A percentile compares a stretch with the other conserved stretches of the same genome.
Evolutionary conservation across 2,888 invertebrate genomes (phyloP).

Genomic region (Clitarchus hookeri): DNA sequence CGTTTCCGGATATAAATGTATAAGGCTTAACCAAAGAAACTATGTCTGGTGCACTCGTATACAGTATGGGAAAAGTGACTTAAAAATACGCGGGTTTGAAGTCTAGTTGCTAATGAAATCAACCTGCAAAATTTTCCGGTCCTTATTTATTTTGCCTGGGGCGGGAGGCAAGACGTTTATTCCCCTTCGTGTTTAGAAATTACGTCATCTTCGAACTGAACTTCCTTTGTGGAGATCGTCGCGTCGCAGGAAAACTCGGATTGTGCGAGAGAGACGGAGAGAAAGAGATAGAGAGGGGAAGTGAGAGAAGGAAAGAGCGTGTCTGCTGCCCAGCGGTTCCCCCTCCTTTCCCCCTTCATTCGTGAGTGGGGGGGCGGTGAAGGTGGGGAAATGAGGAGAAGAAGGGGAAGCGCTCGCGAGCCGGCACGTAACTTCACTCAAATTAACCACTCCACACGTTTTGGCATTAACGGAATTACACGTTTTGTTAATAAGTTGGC

Average conservation of each 20-base stretch:
- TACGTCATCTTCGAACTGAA: slow-evolving; percentile 2
- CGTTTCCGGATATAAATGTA: too few relatives aligned
- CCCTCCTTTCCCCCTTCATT: neutral
- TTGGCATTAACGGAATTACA: slow-evolving; percentile 19
- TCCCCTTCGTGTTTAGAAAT: neutral
- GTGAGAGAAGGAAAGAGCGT: neutral
- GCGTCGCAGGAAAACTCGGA: neutral
- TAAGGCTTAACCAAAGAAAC: too few relatives aligned
- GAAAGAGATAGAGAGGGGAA: too few relatives aligned
- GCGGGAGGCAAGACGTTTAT: neutral
- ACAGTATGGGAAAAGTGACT: too few relatives aligned
- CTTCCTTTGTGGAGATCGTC: neutral
- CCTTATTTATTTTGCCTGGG: too few relatives aligned
- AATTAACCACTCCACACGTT: slow-evolving; percentile 11
- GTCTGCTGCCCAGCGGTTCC: neutral
- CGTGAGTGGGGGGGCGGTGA: neutral
- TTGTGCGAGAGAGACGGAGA: neutral
- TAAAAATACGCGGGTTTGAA: too few relatives aligned
- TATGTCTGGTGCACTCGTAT: too few relatives aligned
- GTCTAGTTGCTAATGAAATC: too few relatives aligned
- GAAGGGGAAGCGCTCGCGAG: neutral
- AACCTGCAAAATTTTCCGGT: too few relatives aligned
- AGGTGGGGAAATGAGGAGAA: neutral
- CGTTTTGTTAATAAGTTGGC: slow-evolving; percentile 24
- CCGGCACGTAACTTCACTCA: slow-evolving; percentile 8